Conservation (phyloP, 2,113 vertebrate genomes). For the Galeopterus variegatus region DNA sequence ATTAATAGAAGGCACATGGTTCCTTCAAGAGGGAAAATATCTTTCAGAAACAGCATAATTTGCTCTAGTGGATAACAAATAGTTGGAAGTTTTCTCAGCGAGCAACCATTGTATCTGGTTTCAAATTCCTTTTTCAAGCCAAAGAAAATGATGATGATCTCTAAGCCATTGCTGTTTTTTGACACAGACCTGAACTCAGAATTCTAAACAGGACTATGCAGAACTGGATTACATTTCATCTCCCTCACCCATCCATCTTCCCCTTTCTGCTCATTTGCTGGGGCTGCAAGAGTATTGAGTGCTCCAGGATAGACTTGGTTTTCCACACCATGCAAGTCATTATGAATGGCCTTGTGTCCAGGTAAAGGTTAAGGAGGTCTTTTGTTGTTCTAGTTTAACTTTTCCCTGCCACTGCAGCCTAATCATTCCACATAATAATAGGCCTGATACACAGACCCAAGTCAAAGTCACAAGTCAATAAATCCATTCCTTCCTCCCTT, state of each 20-base stretch:
- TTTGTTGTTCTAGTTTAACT: constrained; percentile 94
- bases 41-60: constrained; percentile 66
- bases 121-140: constrained; percentile 83
- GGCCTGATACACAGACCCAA: constrained; percentile 94
- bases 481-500: constrained; percentile 96
- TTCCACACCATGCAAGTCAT: constrained; percentile 88
- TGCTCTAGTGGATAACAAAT: constrained; percentile 79
- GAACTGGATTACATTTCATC: constrained; percentile 88
- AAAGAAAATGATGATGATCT: constrained; percentile 86
- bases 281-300: constrained; percentile 86
- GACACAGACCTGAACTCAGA: constrained; percentile 82
- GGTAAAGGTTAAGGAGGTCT: constrained; percentile 92
- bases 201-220: constrained; percentile 90
- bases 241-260: constrained; percentile 86
- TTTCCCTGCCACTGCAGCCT: constrained; percentile 96
- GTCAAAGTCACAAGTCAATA: constrained; percentile 96
- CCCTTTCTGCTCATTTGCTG: constrained; percentile 86
- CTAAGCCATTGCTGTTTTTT: constrained; percentile 80
- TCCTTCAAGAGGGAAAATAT: constrained; percentile 70
- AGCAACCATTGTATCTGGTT: constrained; percentile 71
- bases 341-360: constrained; percentile 92
- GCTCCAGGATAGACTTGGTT: constrained; percentile 86
- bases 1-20: constrained; percentile 68
- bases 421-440: constrained; percentile 97
- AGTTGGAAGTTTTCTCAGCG: constrained; percentile 74